Evolutionary conservation across 2,113 vertebrate species (phyloP), one percentile per base, ranked within the genome.

Genomic region (Eretmochelys imbricata): DNA sequence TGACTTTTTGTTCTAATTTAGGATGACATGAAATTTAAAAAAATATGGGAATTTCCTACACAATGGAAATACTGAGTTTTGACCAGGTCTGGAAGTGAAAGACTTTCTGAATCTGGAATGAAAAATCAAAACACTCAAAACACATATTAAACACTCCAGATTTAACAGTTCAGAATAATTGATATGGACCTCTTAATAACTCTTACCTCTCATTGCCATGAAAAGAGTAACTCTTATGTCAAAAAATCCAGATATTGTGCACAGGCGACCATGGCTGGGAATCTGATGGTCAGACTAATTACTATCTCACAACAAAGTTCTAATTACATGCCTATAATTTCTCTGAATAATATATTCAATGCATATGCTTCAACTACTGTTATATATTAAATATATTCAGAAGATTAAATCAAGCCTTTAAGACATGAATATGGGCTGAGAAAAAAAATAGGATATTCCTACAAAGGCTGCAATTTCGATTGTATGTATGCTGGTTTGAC

Each of bases 81-180:
- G 95, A 95, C 94, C 91, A 90, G 93, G 92, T 97, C 82, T 89
- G 65, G 80, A 83, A 55, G 65, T 13, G 69, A 35, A n/a, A 94
- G 54, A 57, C n/a, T 46, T 87, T 57, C 59, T 29, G 83, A 38
- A 31, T 55, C 91, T 88, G 81, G 89, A 90, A 88, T 57, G 46
- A 7, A 51, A 87, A 95, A 94, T 94, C 91, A 96, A 96, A 97
- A 81, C 82, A 93, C 91, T 95, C 97, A 95, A 94, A 97, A 94
- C 94, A 95, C 76, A 97, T 78, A 93, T n/a, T 7, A 89, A 86
- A 91, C 84, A 87, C 82, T 93, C 92, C 84, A 91, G 89, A 88
- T 88, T 87, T 85, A 94, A 79, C 65, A 92, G 82, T 81, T 80
- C 59, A 8, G 54, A 11, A 89, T 85, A 93, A 48, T 93, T 95